Conservation (phyloP, 92 coral and sea anemone genomes). For the Hydrozoanthus gracilis region DNA sequence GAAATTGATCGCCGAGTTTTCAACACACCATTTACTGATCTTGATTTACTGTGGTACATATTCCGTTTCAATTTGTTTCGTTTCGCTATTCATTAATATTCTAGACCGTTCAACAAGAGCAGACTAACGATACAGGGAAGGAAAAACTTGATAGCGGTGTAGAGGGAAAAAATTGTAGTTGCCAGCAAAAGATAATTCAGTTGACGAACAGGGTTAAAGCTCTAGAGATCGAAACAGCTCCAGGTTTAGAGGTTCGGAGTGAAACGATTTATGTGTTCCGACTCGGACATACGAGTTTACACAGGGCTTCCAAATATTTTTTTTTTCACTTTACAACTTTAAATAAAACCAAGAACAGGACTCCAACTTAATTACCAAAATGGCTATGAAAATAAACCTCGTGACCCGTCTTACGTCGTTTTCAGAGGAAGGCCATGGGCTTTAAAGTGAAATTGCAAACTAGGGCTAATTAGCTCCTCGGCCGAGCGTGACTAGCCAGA, state of each 20-base stretch:
- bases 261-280: constrained; percentile 38
- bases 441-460: background rate
- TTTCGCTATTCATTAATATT: too few species aligned
- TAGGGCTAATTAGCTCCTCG: constrained; percentile 5
- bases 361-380: constrained; percentile 2
- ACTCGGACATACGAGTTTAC: constrained; percentile 26
- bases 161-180: constrained; percentile 34
- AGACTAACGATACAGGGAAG: background rate
- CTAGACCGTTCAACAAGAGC: background rate
- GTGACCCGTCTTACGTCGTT: background rate
- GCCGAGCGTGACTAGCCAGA: constrained; percentile 49
- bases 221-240: constrained; percentile 32
- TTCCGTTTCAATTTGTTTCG: too few species aligned
- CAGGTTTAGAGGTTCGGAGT: constrained; percentile 46
- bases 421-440: background rate
- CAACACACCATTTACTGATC: too few species aligned
- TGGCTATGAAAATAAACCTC: background rate
- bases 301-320: background rate
- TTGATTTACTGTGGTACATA: too few species aligned
- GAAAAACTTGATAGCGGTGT: background rate
- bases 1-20: too few species aligned
- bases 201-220: constrained; percentile 23
- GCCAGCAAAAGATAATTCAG: background rate
- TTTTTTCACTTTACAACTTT: background rate
- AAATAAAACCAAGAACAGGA: constrained; percentile 44